Base-by-base conservation (phyloP, 2,888 invertebrate species). In the Ormyrus nitidulus region DNA sequence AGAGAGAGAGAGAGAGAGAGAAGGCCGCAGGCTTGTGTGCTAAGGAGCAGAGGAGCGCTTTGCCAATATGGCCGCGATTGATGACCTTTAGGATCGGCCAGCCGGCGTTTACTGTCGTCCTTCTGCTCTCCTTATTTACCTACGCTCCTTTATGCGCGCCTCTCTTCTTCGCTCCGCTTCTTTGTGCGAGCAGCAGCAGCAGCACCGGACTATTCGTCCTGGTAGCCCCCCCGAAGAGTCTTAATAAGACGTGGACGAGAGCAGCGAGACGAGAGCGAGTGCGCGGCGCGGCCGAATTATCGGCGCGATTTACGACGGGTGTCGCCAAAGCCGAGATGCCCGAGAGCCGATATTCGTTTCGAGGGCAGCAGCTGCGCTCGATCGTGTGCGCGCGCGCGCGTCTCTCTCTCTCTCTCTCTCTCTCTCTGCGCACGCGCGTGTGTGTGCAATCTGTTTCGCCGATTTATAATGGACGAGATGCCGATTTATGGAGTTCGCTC, bases 41-140 rank as follows among this genome's bases (percentile, higher is more conserved):
- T 65, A 44, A 59, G 69, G 48, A 10, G n/a, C 34, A 6, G 59
- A 19, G 59, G 59, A 10, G n/a, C 11, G 11, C 59, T 72, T 58
- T 48, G 73, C 68, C 66, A 79, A 77, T 80, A 66, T 62, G 73
- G 69, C 53, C 61, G 69, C 73, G 73, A 80, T 80, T 80, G 80
- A 80, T 80, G 77, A 77, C 69, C 69, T 48, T 34, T 49, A 48
- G 69, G 34, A 58, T 53, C 61, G 61, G 34, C 66, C 62, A 8
- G 48, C 34, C 34, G 68, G 68, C 77, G 77, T 77, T 77, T 72
- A 69, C 80, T 59, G 77, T 62, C 75, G n/a, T 49, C 48, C 6
- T 8, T 64, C 54, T 61, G 66, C 69, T 56, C 54, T 58, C 71
- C 73, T 80, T 80, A 77, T 77, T 77, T 77, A 80, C 77, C 69